A percentile compares a stretch with the other conserved stretches of the same genome.
Conservation (phyloP, 2,888 invertebrate genomes). For the Blastobasis lacticolella region DNA sequence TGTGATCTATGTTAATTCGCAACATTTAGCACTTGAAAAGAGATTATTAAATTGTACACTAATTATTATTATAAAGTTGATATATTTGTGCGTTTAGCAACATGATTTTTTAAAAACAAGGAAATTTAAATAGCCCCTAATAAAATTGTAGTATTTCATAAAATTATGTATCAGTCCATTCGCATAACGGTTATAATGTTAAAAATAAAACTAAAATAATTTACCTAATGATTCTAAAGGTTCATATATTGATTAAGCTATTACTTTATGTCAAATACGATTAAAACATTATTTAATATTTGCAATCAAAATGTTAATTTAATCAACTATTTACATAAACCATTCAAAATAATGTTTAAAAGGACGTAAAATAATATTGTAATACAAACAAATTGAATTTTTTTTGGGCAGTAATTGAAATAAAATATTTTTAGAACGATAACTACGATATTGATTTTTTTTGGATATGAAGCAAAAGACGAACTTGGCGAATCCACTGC, state of each 20-base stretch:
- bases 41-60: slow-evolving; percentile 1
- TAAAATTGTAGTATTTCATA: slow-evolving; percentile 25
- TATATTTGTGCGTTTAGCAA: slow-evolving; percentile 24
- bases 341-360: too few relatives aligned
- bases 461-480: too few relatives aligned
- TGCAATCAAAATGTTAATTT: background rate
- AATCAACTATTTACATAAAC: background rate
- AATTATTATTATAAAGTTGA: slow-evolving; percentile 6
- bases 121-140: slow-evolving; percentile 15
- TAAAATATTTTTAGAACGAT: too few relatives aligned
- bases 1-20: too few relatives aligned
- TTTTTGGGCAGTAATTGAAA: too few relatives aligned
- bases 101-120: slow-evolving; percentile 9
- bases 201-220: slow-evolving; percentile 17
- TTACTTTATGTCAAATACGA: too few relatives aligned
- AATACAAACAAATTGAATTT: background rate
- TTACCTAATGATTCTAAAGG: too few relatives aligned
- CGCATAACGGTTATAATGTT: slow-evolving; percentile 18
- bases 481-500: too few relatives aligned
- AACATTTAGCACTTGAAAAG: background rate
- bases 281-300: background rate
- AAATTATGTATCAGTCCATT: slow-evolving; percentile 45
- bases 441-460: too few relatives aligned
- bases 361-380: background rate
- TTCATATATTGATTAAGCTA: too few relatives aligned